Conservation (phyloP, 1,140 invertebrate species). For the Dendroctonus valens region DNA sequence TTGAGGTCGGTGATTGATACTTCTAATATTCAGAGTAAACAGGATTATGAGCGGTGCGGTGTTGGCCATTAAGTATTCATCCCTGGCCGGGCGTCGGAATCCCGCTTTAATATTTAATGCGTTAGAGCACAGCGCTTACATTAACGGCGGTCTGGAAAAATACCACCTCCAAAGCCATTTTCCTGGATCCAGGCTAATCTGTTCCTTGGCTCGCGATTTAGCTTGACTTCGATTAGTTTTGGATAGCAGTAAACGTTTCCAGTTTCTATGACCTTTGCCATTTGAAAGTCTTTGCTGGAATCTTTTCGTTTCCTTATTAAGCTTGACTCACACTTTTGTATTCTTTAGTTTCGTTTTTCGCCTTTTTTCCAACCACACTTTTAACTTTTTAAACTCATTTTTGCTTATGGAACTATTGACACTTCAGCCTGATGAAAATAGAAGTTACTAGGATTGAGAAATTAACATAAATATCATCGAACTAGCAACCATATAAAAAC, state of each 20-base stretch:
- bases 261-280: too few species aligned
- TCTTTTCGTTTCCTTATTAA: too few species aligned
- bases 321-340: too few species aligned
- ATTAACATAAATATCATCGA: too few species aligned
- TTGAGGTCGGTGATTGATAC: constrained; percentile 36
- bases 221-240: constrained; percentile 36
- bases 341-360: too few species aligned
- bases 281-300: too few species aligned
- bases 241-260: constrained; percentile 8
- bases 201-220: constrained; percentile 36
- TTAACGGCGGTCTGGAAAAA: constrained; percentile 26
- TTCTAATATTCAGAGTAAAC: constrained; percentile 36
- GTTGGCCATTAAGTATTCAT: constrained; percentile 38
- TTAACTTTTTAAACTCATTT: too few species aligned
- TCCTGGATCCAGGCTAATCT: constrained; percentile 37
- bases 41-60: constrained; percentile 37
- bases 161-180: constrained; percentile 35
- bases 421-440: too few species aligned
- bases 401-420: too few species aligned
- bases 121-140: constrained; percentile 26
- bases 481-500: too few species aligned
- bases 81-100: constrained; percentile 33
- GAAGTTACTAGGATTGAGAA: too few species aligned
- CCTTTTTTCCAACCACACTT: too few species aligned
- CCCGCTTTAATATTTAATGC: constrained; percentile 41